Percentiles rank a stretch among this genome's conserved stretches.
Evolutionary conservation across 1,140 invertebrate genomes (phyloP).

Genomic region (Drosophila prosaltans): DNA sequence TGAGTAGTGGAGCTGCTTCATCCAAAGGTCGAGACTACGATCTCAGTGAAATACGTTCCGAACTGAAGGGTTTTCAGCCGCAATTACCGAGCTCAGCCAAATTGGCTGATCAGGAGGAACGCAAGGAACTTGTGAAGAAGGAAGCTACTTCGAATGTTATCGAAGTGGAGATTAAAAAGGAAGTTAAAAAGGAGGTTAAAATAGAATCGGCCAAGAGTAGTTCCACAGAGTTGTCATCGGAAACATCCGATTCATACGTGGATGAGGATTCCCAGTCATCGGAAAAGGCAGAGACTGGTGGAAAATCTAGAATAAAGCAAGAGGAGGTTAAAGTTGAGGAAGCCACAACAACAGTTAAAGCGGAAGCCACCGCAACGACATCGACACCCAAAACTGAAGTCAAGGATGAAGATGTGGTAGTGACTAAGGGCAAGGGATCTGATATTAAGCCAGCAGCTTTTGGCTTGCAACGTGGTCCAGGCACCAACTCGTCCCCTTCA

Average conservation of each 20-base stretch:
- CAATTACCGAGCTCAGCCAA: slow-evolving; percentile 31
- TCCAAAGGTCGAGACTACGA: slow-evolving; percentile 90
- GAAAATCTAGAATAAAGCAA: slow-evolving; percentile 33
- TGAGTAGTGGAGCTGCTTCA: slow-evolving; percentile 68
- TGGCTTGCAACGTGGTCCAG: slow-evolving; percentile 57
- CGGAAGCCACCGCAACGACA: background rate
- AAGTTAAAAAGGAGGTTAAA: slow-evolving; percentile 64
- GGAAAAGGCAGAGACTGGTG: slow-evolving; percentile 46
- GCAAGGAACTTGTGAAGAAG: slow-evolving; percentile 46
- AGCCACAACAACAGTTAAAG: background rate
- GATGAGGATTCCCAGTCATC: slow-evolving; percentile 82
- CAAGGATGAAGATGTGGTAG: slow-evolving; percentile 41
- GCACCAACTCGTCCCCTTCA: slow-evolving; percentile 15
- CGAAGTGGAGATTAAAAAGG: slow-evolving; percentile 33
- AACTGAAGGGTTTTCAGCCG: slow-evolving; percentile 89
- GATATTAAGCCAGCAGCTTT: slow-evolving; percentile 51
- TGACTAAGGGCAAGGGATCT: background rate
- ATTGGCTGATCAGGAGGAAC: slow-evolving; percentile 26
- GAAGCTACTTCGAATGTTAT: slow-evolving; percentile 27
- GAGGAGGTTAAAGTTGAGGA: slow-evolving; percentile 40
- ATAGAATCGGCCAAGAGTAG: slow-evolving; percentile 62
- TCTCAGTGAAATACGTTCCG: slow-evolving; percentile 91
- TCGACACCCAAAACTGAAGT: slow-evolving; percentile 7
- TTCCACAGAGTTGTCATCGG: slow-evolving; percentile 74
- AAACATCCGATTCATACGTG: slow-evolving; percentile 69